These are phyloP conservation scores for Acleris literana DNA, from an alignment of 2,888 invertebrate genomes.

Conservation along the genomic window DNA sequence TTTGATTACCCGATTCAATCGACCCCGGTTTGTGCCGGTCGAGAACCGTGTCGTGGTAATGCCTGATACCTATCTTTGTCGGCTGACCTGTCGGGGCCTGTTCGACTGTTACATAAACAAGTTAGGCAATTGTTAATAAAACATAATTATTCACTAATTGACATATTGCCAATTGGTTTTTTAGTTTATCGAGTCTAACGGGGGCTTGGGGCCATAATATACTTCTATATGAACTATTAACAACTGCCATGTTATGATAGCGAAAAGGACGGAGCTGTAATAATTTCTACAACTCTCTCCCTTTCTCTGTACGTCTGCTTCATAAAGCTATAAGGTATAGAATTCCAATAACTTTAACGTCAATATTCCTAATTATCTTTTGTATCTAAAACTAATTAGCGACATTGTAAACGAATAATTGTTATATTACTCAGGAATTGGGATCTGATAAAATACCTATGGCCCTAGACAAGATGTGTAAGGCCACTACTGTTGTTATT, in stretches of 20 bases:
- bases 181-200: neutral
- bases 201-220: neutral
- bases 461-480: neutral
- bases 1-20: constrained; percentile 81
- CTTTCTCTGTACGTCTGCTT: too few relatives aligned
- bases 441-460: neutral
- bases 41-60: constrained; percentile 64
- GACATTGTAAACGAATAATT: too few relatives aligned
- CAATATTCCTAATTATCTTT: too few relatives aligned
- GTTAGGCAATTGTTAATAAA: constrained; percentile 73
- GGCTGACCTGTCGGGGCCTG: constrained; percentile 65
- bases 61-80: constrained; percentile 77
- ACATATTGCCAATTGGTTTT: constrained; percentile 15
- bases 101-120: constrained; percentile 71
- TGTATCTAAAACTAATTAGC: too few relatives aligned
- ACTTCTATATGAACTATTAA: neutral
- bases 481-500: neutral
- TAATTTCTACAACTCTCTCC: too few relatives aligned
- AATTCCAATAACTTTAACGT: too few relatives aligned
- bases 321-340: too few relatives aligned
- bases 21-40: constrained; percentile 55
- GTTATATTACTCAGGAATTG: too few relatives aligned
- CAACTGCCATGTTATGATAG: neutral
- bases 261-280: too few relatives aligned
- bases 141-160: constrained; percentile 33